These are phyloP conservation scores for Tuta absoluta DNA, from an alignment of 2,888 invertebrate species.

Conservation along the genomic window DNA sequence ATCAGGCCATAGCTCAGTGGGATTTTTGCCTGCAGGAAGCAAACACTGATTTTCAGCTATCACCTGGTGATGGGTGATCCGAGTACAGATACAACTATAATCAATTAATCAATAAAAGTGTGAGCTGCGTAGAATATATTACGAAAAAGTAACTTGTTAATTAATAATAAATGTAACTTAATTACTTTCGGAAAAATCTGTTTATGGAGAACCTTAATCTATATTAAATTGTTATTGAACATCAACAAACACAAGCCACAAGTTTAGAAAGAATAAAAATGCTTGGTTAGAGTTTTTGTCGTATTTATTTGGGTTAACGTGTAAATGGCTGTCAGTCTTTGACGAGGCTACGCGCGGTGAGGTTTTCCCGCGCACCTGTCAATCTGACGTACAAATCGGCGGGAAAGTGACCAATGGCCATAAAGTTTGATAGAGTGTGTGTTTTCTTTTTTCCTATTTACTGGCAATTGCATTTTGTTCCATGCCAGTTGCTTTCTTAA, in stretches of 20 bases:
- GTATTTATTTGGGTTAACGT: conserved; percentile 23
- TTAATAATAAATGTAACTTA: no score
- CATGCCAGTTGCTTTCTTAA: conserved; percentile 42
- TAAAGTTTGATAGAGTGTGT: conserved; percentile 6
- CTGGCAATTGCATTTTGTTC: conserved; percentile 23
- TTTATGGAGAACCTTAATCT: conserved; percentile 15
- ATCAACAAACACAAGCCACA: not conserved
- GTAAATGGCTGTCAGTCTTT: conserved; percentile 20
- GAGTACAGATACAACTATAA: no score
- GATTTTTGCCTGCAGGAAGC: no score
- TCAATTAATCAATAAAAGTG: no score
- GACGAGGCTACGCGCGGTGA: conserved; percentile 21
- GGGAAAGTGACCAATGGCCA: conserved; percentile 28
- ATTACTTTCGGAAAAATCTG: conserved; percentile 16
- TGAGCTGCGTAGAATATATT: no score
- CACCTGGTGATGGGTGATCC: no score
- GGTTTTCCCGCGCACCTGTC: conserved; percentile 29
- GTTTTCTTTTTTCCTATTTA: conserved; percentile 21
- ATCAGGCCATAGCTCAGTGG: no score
- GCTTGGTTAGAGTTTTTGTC: conserved; percentile 18
- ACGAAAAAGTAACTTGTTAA: no score
- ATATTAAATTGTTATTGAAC: not conserved
- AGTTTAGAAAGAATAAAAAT: conserved; percentile 10
- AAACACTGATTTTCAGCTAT: no score
- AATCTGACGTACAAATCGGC: conserved; percentile 24